Evolutionary conservation across 2,797 vertebrate species (phyloP), one percentile per base, ranked within the genome.

Genomic region (Pagetopsis macropterus): DNA sequence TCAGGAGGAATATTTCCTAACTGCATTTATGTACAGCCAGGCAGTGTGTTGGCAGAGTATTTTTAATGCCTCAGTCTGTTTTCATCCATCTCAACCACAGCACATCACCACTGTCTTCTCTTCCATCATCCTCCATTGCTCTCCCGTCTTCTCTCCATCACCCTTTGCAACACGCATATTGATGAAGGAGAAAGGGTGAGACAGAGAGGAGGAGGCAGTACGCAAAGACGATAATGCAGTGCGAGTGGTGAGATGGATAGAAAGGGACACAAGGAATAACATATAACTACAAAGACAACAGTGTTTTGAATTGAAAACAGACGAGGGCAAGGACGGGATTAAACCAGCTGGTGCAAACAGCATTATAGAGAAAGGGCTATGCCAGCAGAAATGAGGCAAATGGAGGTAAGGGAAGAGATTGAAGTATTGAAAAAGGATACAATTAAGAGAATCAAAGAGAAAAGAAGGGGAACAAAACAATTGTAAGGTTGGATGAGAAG

Each of bases 61-160:
- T 78, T 67, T 69, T 83, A 84, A 86, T 78, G 75, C 41, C 50
- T 67, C 16, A 4, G 57, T 55, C 58, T 78, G 78, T 80, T 67
- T 65, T 72, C 80, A 90, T 92, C 76, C 63, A 86, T 92, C 84
- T 80, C 67, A 49, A 71, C 65, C 67, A 49, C 56, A 58, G 63
- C 87, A 83, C 68, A 84, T 76, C 79, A 67, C 57, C 75, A 65
- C 70, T 56, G 71, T 83, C 70, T 78, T 75, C 71, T 69, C 63
- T 60, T 89, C 82, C 83, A 85, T 88, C 84, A 83, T 66, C 70
- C 70, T 52, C 49, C 74, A 27, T 72, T 79, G 33, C 77, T 48
- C 68, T 56, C 57, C 46, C 31, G 15, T 45, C 43, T 57, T 61
- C 61, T 74, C 79, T 85, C 65, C 78, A 70, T 80, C 85, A 85